Conservation (phyloP, 2,888 invertebrate genomes). For the Lathronympha strigana region DNA sequence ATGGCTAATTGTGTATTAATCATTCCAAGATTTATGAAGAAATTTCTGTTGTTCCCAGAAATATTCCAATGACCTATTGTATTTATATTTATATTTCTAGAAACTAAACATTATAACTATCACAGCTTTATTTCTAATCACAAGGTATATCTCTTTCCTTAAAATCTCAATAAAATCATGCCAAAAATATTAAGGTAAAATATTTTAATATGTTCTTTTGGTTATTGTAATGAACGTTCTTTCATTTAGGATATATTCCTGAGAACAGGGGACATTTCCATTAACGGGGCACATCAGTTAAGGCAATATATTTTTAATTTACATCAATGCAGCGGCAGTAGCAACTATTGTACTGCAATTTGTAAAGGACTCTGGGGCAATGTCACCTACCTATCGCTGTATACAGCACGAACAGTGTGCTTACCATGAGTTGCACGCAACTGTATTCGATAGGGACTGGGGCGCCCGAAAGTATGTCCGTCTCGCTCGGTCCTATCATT, state of each 20-base stretch:
- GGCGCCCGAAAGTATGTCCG: no score
- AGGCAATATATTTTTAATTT: neutral
- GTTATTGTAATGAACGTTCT: neutral
- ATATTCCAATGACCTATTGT: neutral
- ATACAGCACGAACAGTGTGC: neutral
- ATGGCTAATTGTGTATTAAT: no score
- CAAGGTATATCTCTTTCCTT: neutral
- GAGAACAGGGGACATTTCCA: neutral
- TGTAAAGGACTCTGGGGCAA: conserved; percentile 20
- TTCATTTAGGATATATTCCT: neutral
- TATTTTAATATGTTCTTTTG: neutral
- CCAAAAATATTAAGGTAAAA: neutral
- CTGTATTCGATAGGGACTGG: no score
- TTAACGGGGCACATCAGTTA: neutral
- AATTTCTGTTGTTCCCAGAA: neutral
- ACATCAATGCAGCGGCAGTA: neutral
- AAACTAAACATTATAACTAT: conserved; percentile 1
- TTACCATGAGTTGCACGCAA: no score
- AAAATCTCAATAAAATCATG: neutral
- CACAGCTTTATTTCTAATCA: neutral
- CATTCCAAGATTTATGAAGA: neutral
- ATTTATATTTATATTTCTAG: neutral
- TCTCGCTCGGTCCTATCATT: no score
- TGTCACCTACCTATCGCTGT: neutral
- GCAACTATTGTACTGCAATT: conserved; percentile 12